Conservation (phyloP, 2,888 invertebrate species). For the Rhorus exstirpatorius region DNA sequence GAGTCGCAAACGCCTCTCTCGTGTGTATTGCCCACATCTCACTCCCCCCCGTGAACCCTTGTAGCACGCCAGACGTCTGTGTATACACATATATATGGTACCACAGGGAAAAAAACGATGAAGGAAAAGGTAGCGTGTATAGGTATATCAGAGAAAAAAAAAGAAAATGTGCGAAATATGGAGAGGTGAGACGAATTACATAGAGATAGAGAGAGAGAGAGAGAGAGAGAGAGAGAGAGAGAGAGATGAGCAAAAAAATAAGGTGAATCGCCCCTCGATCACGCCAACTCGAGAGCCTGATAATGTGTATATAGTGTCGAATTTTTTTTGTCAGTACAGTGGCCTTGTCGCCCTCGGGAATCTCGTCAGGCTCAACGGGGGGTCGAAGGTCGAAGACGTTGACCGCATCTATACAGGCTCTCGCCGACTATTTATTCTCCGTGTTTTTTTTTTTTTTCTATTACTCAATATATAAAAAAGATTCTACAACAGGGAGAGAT, state of each 20-base stretch:
- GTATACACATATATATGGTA: conserved; percentile 28
- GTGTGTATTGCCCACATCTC: conserved; percentile 37
- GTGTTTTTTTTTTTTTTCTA: conserved; percentile 5
- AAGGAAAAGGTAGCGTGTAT: conserved; percentile 25
- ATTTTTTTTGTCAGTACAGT: conserved; percentile 47
- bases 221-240: conserved; percentile 6
- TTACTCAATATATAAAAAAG: neutral
- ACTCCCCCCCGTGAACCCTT: conserved; percentile 15
- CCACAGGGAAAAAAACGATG: conserved; percentile 20
- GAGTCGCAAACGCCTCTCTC: conserved; percentile 28
- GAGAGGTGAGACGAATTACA: conserved; percentile 25
- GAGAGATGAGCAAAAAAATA: conserved; percentile 5
- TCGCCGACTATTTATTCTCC: conserved; percentile 27
- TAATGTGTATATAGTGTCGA: neutral
- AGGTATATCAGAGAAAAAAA: neutral
- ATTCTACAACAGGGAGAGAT: conserved; percentile 14
- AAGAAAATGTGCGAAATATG: conserved; percentile 41
- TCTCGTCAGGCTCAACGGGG: conserved; percentile 40
- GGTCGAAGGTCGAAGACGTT: conserved; percentile 64
- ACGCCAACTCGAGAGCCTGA: conserved; percentile 49
- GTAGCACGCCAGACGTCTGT: conserved; percentile 60
- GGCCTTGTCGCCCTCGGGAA: conserved; percentile 45
- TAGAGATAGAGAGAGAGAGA: too few relatives aligned
- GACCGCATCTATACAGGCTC: conserved; percentile 50
- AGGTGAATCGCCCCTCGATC: conserved; percentile 55